Percentiles rank a stretch among this genome's conserved stretches.
These are phyloP conservation scores for Mirounga angustirostris DNA, from an alignment of 2,113 vertebrate species.

Conservation along the genomic window DNA sequence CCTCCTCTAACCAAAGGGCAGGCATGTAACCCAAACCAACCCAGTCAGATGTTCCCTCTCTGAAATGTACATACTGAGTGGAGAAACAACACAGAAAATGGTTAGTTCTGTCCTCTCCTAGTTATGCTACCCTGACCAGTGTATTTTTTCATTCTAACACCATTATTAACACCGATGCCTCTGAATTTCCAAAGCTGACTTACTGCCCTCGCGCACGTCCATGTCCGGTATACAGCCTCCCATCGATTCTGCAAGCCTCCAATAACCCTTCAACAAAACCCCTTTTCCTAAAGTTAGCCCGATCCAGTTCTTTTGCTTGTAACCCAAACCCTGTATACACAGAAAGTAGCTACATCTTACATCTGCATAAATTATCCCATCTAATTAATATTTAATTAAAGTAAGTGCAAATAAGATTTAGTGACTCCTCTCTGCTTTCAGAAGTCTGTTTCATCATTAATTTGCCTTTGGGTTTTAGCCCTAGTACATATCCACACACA, in stretches of 20 bases:
- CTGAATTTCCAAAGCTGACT: background rate
- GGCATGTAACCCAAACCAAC: background rate
- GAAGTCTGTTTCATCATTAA: background rate
- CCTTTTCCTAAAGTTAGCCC: background rate
- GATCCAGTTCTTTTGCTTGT: background rate
- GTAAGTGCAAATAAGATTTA: background rate
- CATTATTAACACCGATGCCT: background rate
- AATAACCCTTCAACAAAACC: background rate
- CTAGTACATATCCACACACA: background rate
- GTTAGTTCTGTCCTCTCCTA: background rate
- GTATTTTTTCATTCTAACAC: background rate
- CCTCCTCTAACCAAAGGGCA: background rate
- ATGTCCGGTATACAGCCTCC: background rate
- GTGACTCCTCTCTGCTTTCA: background rate
- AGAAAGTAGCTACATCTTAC: background rate
- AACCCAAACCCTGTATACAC: background rate
- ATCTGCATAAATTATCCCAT: background rate
- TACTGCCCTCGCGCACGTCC: background rate
- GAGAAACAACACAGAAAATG: background rate
- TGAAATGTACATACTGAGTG: background rate
- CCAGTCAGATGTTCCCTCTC: background rate
- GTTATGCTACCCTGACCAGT: background rate
- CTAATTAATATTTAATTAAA: slow-evolving; percentile 1
- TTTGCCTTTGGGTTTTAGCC: slow-evolving; percentile 16
- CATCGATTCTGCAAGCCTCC: background rate